Percentiles rank a stretch among this genome's conserved stretches.
These are phyloP conservation scores for Cyphomyrus discorhynchus DNA, from an alignment of 2,113 vertebrate genomes.

Conservation along the genomic window DNA sequence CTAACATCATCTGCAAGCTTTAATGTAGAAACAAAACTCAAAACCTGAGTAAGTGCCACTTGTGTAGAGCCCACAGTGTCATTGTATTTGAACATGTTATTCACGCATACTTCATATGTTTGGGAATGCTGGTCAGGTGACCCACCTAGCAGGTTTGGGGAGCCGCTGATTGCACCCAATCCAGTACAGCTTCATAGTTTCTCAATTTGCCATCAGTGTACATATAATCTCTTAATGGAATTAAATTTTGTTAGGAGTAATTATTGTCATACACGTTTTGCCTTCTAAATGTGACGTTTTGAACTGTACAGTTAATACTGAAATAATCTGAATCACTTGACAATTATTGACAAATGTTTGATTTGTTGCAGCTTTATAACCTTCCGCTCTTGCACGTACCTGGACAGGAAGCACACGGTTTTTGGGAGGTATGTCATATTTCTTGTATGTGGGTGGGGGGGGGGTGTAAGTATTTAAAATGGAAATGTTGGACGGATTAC, in stretches of 20 bases:
- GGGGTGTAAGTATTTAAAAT: not conserved
- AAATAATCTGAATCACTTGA: not conserved
- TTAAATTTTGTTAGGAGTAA: not conserved
- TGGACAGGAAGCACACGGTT: conserved; percentile 91
- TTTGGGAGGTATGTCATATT: conserved; percentile 75
- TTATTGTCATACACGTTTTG: not conserved
- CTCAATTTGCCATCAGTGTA: not conserved
- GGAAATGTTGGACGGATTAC: not conserved
- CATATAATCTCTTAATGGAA: not conserved
- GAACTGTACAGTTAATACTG: not conserved
- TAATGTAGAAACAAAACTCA: not conserved
- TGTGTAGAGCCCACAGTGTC: not conserved
- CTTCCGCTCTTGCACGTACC: conserved; percentile 85
- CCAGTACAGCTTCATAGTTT: not conserved
- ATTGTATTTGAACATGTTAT: not conserved
- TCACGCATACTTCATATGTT: not conserved
- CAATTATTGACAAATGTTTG: not conserved
- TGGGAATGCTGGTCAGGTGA: not conserved
- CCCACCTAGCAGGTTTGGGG: not conserved
- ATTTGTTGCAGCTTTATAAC: conserved; percentile 57
- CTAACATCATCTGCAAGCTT: not conserved
- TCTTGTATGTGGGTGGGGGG: not conserved
- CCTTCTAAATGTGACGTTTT: not conserved
- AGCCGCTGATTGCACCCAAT: not conserved
- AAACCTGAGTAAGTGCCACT: not conserved